Evolutionary conservation across 2,113 vertebrate genomes (phyloP), one percentile per base, ranked within the genome.

Genomic region (Ictidomys tridecemlineatus): DNA sequence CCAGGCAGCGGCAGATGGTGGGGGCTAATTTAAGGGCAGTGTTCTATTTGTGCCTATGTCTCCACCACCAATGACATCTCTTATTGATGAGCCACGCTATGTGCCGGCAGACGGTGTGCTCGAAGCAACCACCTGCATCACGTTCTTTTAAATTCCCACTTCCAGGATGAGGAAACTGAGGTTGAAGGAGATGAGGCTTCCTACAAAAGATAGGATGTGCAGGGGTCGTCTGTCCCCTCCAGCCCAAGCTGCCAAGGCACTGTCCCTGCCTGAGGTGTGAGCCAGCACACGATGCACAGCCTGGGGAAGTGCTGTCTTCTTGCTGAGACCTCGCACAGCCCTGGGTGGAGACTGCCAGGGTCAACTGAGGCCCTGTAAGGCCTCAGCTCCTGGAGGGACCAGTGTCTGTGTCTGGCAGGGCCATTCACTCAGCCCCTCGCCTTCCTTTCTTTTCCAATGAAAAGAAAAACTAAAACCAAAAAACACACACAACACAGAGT

Each of bases 381-480:
- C 34, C 73, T 61, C 4, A 18, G 65, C 12, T 39, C 22, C 18
- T 34, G 53, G 63, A 87, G 22, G 20, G 58, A 70, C 42, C 28
- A 32, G 28, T 10, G 53, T 34, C 67, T 34, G 8, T 3, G 4
- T 24, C 34, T 6, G 4, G 85, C 1, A 22, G 14, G 34, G 5
- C n/a, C 89, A 78, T 63, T 70, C n/a, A 53, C 69, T 65, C 53
- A 82, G 78, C 37, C 45, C 10, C 53, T 61, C 72, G 37, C 24
- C 61, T 84, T 26, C 17, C 30, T 76, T 89, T 86, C 77, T 94
- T 82, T 87, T 77, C 77, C 95, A 95, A 72, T 88, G 30, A 85
- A 74, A 91, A 73, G n/a, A 48, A 92, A 76, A 93, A 72, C 34
- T 69, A 63, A 48, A 53, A 61, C 48, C 5, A 32, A 53, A 56